Evolutionary conservation across 1,140 invertebrate genomes (phyloP).

Genomic region (Brachionus rubens): DNA sequence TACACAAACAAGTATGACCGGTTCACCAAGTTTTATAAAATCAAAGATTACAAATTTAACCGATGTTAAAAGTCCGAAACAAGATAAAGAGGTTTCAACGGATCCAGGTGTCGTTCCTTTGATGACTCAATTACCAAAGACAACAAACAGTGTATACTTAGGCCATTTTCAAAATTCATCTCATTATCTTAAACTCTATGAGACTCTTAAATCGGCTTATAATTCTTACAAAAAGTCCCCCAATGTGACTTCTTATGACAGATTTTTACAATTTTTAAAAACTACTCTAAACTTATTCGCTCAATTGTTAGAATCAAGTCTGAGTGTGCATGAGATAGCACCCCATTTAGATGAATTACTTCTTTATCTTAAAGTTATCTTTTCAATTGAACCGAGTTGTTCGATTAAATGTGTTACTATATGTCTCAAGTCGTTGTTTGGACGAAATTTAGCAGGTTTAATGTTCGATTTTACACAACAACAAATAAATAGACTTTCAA

Average conservation of each 20-base stretch:
- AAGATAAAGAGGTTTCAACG: background rate
- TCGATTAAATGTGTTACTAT: constrained; percentile 70
- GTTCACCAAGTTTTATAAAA: constrained; percentile 33
- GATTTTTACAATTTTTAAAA: constrained; percentile 62
- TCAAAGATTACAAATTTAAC: constrained; percentile 42
- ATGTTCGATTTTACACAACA: constrained; percentile 37
- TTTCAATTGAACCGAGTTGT: constrained; percentile 68
- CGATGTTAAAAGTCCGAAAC: constrained; percentile 2
- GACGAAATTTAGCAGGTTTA: constrained; percentile 17
- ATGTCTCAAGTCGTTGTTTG: constrained; percentile 18
- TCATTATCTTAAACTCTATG: constrained; percentile 75
- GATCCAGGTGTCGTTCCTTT: background rate
- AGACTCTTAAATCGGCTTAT: constrained; percentile 71
- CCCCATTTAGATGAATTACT: constrained; percentile 76
- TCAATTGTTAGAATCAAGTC: constrained; percentile 68
- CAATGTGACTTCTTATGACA: constrained; percentile 18
- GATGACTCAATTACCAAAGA: constrained; percentile 11
- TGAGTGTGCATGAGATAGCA: constrained; percentile 70
- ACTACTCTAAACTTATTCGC: constrained; percentile 70
- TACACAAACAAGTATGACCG: background rate
- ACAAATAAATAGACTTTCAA: background rate
- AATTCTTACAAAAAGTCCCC: constrained; percentile 69
- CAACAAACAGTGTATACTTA: constrained; percentile 54
- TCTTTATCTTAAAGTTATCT: constrained; percentile 70
- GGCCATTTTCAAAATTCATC: constrained; percentile 69